phyloP scores from a whole-genome alignment of 2,797 vertebrate genomes.

The Caiman crocodilus region DNA sequence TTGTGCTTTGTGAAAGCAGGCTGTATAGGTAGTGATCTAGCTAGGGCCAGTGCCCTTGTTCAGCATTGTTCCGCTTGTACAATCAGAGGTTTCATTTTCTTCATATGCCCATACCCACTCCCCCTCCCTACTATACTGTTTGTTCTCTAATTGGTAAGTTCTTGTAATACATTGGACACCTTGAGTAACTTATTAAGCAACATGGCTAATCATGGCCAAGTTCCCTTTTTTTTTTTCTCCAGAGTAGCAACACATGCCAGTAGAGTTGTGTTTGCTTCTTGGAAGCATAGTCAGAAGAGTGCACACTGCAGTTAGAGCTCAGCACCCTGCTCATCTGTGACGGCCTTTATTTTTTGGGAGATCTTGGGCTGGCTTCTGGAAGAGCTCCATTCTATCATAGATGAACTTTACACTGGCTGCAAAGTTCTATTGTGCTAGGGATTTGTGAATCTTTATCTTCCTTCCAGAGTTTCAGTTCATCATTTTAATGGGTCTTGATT shows the following conservation, averaged over 20 bases:
- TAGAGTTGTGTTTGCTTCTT: not conserved
- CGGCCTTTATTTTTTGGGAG: not conserved
- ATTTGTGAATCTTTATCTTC: too few relatives aligned
- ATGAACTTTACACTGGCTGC: not conserved
- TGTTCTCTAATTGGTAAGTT: not conserved
- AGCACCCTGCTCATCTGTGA: not conserved
- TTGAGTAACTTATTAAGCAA: not conserved
- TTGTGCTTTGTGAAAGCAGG: not conserved
- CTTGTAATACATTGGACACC: not conserved
- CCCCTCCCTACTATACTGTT: not conserved
- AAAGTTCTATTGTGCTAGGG: not conserved
- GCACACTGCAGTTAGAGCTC: not conserved
- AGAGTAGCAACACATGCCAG: not conserved
- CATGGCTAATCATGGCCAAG: not conserved
- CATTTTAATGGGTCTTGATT: not conserved
- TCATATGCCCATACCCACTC: too few relatives aligned
- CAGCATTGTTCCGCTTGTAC: not conserved
- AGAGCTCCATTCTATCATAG: not conserved
- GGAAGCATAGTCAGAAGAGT: not conserved
- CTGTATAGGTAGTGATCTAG: not conserved
- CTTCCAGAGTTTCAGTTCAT: not conserved
- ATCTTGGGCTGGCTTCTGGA: not conserved
- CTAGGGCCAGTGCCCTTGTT: not conserved
- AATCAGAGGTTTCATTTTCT: not conserved
- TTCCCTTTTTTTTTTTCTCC: not conserved